Conservation (phyloP, 2,797 vertebrate genomes). For the Takifugu ocellatus region DNA sequence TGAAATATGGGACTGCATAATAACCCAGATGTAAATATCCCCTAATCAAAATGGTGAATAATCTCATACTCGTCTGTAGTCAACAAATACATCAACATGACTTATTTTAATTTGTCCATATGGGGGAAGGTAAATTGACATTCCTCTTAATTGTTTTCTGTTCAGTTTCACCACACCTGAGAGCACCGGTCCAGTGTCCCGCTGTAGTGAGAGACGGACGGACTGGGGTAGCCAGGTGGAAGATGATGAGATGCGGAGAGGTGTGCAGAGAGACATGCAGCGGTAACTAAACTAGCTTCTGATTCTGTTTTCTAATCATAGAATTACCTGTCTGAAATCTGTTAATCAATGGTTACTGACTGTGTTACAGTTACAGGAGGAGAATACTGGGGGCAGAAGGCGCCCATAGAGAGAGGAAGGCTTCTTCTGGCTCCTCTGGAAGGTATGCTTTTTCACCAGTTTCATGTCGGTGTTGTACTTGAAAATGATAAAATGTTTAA, state of each 20-base stretch:
- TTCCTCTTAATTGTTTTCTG: not conserved
- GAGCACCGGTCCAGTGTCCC: slow-evolving; percentile 45
- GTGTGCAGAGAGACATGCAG: slow-evolving; percentile 64
- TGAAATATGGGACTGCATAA: not conserved
- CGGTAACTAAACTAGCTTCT: slow-evolving; percentile 41
- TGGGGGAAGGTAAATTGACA: too few relatives aligned
- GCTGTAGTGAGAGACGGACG: slow-evolving; percentile 15
- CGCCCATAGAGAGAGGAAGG: slow-evolving; percentile 80
- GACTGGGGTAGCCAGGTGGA: slow-evolving; percentile 71
- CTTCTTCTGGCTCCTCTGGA: slow-evolving; percentile 87
- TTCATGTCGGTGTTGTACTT: too few relatives aligned
- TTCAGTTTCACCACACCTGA: slow-evolving; percentile 68
- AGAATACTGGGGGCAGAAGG: slow-evolving; percentile 87
- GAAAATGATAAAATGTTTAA: not conserved
- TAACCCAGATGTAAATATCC: not conserved
- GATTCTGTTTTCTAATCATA: not conserved
- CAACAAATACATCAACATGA: too few relatives aligned
- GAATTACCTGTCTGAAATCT: not conserved
- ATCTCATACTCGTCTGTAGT: not conserved
- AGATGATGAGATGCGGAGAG: slow-evolving; percentile 57
- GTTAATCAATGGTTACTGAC: slow-evolving; percentile 1
- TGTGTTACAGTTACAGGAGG: slow-evolving; percentile 84
- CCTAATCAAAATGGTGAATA: not conserved
- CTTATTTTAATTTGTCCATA: not conserved
- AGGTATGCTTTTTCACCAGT: slow-evolving; percentile 71